A percentile compares a stretch with the other conserved stretches of the same genome.
These are phyloP conservation scores for Mustela lutreola DNA, from an alignment of 2,113 vertebrate genomes.

Conservation along the genomic window DNA sequence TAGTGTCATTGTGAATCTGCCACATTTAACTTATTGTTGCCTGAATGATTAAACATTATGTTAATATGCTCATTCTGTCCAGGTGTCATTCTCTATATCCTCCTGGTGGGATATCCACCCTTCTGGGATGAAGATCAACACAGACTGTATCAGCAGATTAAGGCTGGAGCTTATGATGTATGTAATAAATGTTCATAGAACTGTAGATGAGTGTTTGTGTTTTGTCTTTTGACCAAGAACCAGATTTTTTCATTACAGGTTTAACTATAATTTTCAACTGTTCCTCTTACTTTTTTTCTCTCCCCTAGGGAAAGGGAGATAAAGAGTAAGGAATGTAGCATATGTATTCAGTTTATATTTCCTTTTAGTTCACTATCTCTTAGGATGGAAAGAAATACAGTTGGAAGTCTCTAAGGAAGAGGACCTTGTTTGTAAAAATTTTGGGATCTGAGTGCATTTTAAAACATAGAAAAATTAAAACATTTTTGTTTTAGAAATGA, in stretches of 20 bases:
- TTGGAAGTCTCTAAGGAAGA: constrained; percentile 35
- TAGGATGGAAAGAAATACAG: not conserved
- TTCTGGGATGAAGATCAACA: constrained; percentile 99
- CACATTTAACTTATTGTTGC: not conserved
- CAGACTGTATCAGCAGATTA: constrained; percentile 98
- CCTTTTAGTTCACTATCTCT: not conserved
- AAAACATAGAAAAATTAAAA: constrained; percentile 40
- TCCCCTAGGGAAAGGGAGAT: not conserved
- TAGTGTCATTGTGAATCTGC: not conserved
- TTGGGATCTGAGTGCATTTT: not conserved
- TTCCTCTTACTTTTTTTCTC: not conserved
- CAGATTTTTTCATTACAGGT: not conserved
- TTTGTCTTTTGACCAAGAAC: not conserved
- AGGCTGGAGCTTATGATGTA: constrained; percentile 98
- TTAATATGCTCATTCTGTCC: constrained; percentile 66
- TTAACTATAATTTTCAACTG: not conserved
- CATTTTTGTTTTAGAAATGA: not conserved
- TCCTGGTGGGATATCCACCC: constrained; percentile 98
- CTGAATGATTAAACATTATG: not conserved
- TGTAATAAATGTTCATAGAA: constrained; percentile 57
- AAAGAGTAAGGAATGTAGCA: constrained; percentile 24
- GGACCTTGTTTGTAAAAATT: not conserved
- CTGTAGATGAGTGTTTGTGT: not conserved
- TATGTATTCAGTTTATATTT: constrained; percentile 38
- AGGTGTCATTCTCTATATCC: constrained; percentile 99